Percentiles rank a stretch among this genome's conserved stretches.
Conservation (phyloP, 2,113 vertebrate species). For the Rana temporaria region DNA sequence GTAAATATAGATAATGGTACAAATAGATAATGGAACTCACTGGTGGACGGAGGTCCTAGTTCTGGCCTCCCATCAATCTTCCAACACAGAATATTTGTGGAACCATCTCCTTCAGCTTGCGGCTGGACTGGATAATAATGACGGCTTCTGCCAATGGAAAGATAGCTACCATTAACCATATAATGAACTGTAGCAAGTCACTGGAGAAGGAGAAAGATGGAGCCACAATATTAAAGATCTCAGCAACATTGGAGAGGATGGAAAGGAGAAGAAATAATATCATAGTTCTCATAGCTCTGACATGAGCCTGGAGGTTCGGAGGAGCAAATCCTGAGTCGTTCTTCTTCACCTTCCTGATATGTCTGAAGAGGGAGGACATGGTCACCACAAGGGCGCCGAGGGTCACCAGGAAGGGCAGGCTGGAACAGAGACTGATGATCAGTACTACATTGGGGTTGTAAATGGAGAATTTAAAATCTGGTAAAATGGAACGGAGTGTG, state of each 20-base stretch:
- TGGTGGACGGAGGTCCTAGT: too few species aligned
- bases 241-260: not conserved
- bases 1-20: too few species aligned
- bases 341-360: not conserved
- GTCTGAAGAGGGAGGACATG: slow-evolving; percentile 9
- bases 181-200: not conserved
- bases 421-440: not conserved
- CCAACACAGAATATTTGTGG: too few species aligned
- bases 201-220: too few species aligned
- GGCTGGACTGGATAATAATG: slow-evolving; percentile 10
- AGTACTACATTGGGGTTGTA: not conserved
- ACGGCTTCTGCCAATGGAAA: not conserved
- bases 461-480: too few species aligned
- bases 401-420: not conserved
- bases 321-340: not conserved
- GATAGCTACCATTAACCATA: not conserved
- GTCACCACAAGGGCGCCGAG: not conserved
- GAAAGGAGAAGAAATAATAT: not conserved
- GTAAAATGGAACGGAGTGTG: not conserved
- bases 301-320: slow-evolving; percentile 9
- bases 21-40: too few species aligned
- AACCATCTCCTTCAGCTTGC: not conserved
- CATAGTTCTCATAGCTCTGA: slow-evolving; percentile 17
- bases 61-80: too few species aligned
- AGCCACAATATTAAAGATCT: not conserved